Conservation (phyloP, 1,140 invertebrate species). For the Centruroides vittatus region DNA sequence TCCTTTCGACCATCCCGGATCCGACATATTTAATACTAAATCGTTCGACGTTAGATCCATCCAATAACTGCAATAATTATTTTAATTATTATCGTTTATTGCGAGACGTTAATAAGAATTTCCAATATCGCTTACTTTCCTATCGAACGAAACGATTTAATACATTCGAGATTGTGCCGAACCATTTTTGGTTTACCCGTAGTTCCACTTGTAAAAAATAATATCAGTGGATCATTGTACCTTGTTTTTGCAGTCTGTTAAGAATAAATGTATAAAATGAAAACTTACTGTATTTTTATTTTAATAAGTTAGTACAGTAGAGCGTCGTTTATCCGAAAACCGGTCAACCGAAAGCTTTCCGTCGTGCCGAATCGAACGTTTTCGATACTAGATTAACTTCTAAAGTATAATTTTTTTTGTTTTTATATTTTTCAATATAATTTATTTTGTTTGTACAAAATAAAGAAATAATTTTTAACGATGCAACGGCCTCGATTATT, state of each 20-base stretch:
- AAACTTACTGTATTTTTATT: too few relatives aligned
- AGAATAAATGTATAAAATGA: not conserved
- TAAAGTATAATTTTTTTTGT: too few relatives aligned
- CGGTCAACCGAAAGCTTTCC: too few relatives aligned
- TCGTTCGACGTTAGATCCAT: slow-evolving; percentile 24
- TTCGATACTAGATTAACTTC: too few relatives aligned
- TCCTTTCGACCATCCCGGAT: slow-evolving; percentile 38
- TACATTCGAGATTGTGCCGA: slow-evolving; percentile 33
- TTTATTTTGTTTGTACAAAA: too few relatives aligned
- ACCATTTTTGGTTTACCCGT: slow-evolving; percentile 39
- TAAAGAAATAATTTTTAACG: too few relatives aligned
- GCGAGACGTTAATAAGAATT: slow-evolving; percentile 5
- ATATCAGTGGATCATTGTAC: slow-evolving; percentile 27
- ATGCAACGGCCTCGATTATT: too few relatives aligned
- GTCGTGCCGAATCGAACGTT: too few relatives aligned
- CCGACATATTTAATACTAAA: slow-evolving; percentile 33
- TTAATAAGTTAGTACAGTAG: too few relatives aligned
- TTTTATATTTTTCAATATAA: too few relatives aligned
- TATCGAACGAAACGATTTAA: slow-evolving; percentile 29
- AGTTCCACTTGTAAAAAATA: slow-evolving; percentile 39
- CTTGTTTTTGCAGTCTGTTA: slow-evolving; percentile 23
- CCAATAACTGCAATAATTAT: slow-evolving; percentile 23
- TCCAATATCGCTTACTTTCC: slow-evolving; percentile 21
- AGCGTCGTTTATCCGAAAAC: too few relatives aligned
- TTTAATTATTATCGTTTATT: slow-evolving; percentile 10